Evolutionary conservation across 2,113 vertebrate genomes (phyloP).

Genomic region (Protomyctophum bolini): DNA sequence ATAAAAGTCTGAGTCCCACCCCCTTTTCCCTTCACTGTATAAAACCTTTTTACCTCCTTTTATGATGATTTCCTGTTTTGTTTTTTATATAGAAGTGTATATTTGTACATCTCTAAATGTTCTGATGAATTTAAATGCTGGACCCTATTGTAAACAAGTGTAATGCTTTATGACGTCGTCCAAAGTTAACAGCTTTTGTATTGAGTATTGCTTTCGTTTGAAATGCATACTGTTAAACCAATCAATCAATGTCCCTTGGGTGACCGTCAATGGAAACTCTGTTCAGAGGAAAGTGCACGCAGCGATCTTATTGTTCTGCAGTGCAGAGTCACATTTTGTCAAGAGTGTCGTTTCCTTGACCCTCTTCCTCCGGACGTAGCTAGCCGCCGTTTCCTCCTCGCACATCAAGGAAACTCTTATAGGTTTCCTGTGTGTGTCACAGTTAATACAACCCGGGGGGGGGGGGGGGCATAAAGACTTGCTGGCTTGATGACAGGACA

Average conservation of each 20-base stretch:
- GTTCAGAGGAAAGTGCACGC: not conserved
- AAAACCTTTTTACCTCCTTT: no score
- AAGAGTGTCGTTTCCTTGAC: conserved; percentile 21
- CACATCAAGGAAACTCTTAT: conserved; percentile 27
- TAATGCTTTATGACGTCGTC: no score
- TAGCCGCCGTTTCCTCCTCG: conserved; percentile 28
- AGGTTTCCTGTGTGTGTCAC: conserved; percentile 18
- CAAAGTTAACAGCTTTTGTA: no score
- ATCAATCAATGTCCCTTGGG: no score
- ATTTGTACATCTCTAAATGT: no score
- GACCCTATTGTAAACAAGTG: no score
- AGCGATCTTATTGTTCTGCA: not conserved
- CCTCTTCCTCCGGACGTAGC: conserved; percentile 43
- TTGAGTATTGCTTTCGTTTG: no score
- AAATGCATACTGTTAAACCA: not conserved
- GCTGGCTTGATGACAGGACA: conserved; percentile 1
- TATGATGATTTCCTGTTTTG: no score
- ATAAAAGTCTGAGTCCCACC: no score
- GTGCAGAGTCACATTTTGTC: conserved; percentile 6
- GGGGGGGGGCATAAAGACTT: not conserved
- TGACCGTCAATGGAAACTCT: not conserved
- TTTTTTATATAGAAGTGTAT: no score
- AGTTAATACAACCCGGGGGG: not conserved
- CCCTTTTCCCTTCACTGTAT: no score
- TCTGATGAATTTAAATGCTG: no score